phyloP scores from a whole-genome alignment of 2,113 vertebrate genomes.

The Dolichallabes microphthalmus region DNA sequence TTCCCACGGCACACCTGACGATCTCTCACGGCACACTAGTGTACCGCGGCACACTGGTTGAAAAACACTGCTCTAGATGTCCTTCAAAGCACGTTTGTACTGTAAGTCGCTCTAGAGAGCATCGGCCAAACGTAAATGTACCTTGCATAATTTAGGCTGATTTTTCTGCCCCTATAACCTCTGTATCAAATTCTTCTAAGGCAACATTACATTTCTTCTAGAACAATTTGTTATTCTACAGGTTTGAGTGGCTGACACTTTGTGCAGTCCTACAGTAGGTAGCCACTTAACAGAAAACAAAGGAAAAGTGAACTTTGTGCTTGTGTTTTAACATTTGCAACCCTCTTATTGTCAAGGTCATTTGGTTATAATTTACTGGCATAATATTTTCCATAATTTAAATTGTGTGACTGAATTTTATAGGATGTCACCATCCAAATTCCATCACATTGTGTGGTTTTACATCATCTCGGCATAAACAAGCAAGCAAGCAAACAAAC shows the following conservation, averaged over 20 bases:
- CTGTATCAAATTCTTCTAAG: not conserved
- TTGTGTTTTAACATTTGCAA: constrained; percentile 23
- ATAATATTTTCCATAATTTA: constrained; percentile 11
- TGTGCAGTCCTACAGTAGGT: not conserved
- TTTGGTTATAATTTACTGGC: constrained; percentile 24
- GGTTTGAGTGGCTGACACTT: not conserved
- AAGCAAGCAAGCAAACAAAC: not conserved
- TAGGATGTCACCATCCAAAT: not conserved
- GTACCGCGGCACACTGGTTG: no score
- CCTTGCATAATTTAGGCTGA: constrained; percentile 21
- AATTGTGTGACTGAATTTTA: not conserved
- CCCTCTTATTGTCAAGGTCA: not conserved
- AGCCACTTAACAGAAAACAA: not conserved
- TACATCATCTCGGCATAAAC: not conserved
- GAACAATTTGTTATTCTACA: not conserved
- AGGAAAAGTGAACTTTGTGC: not conserved
- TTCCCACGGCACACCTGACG: no score
- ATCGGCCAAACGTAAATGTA: no score
- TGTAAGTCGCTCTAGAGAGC: no score
- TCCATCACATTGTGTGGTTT: not conserved
- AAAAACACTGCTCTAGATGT: no score
- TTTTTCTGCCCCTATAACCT: constrained; percentile 13
- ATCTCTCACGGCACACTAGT: no score
- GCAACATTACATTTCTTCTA: not conserved
- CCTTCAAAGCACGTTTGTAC: no score